Evolutionary conservation across 2,113 vertebrate genomes (phyloP), one percentile per base, ranked within the genome.

Genomic region (Perca schrenkii): DNA sequence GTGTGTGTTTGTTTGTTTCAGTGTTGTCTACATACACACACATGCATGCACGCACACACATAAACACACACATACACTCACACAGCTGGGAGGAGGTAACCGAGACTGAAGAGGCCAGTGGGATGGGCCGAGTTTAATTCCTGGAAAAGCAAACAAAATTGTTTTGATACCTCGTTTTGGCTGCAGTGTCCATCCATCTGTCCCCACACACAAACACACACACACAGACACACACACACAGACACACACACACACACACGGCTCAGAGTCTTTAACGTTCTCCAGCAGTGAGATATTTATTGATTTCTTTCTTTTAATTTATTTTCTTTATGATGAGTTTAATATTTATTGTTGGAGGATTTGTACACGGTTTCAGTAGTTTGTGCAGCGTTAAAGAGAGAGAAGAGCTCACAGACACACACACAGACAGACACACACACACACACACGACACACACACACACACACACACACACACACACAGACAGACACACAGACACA

Each of bases 281-380:
- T 86, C 63, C 25, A 19, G 28, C 28, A 12, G 53, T 80, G 65
- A 85, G 77, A 86, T 93, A 93, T 94, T 93, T 94, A 93, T 92
- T 90, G 57, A 87, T 61, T 68, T 25, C 46, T 57, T 75, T 82
- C 8, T 71, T 90, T 92, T 91, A 78, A 91, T 90, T 94, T 90
- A 91, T 93, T 92, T 87, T 40, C 36, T 81, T 76, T 73, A 54
- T 13, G 58, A 75, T 77, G 85, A 82, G 40, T 86, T 85, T 2
- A 93, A 94, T 94, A 94, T 94, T 94, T 94, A 93, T 94, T 94
- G 78, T 76, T 53, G 77, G 78, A 85, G 87, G 74, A 87, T 78
- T 25, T 25, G 73, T 43, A 2, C 56, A 52, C 16, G 4, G 63
- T 66, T 57, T 82, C 74, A 75, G 70, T 21, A 74, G 62, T 78